A percentile compares a stretch with the other conserved stretches of the same genome.
Evolutionary conservation across 2,888 invertebrate species (phyloP).

Genomic region (Eristalinus sepulchralis): DNA sequence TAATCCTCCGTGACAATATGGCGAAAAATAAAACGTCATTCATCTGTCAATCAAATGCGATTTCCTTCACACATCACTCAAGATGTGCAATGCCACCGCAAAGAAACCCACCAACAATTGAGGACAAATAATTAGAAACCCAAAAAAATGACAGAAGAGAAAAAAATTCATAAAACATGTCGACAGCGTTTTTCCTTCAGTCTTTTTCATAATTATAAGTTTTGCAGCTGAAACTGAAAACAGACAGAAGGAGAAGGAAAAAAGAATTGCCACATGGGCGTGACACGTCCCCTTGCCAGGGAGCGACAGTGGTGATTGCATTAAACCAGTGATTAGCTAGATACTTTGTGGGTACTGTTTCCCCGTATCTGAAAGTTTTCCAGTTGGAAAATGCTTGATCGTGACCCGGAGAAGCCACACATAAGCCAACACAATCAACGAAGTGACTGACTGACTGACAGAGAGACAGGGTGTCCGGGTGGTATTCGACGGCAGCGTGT

Average conservation of each 20-base stretch:
- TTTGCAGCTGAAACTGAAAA: background rate
- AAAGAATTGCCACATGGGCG: slow-evolving; percentile 46
- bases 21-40: background rate
- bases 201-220: background rate
- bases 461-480: background rate
- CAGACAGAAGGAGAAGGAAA: background rate
- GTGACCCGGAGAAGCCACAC: slow-evolving; percentile 52
- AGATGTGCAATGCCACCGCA: background rate
- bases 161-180: background rate
- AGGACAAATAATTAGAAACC: background rate
- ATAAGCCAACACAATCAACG: background rate
- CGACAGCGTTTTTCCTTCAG: background rate
- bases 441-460: background rate
- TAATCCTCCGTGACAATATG: too few species aligned
- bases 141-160: background rate
- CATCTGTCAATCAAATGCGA: background rate
- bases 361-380: slow-evolving; percentile 18
- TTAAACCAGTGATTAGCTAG: slow-evolving; percentile 41
- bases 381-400: slow-evolving; percentile 63
- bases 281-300: slow-evolving; percentile 14
- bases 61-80: background rate
- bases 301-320: slow-evolving; percentile 41
- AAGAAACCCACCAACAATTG: background rate
- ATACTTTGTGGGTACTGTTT: background rate
- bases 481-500: too few species aligned